Evolutionary conservation across 1,140 invertebrate species (phyloP), one percentile per base, ranked within the genome.

Genomic region (Musca domestica): DNA sequence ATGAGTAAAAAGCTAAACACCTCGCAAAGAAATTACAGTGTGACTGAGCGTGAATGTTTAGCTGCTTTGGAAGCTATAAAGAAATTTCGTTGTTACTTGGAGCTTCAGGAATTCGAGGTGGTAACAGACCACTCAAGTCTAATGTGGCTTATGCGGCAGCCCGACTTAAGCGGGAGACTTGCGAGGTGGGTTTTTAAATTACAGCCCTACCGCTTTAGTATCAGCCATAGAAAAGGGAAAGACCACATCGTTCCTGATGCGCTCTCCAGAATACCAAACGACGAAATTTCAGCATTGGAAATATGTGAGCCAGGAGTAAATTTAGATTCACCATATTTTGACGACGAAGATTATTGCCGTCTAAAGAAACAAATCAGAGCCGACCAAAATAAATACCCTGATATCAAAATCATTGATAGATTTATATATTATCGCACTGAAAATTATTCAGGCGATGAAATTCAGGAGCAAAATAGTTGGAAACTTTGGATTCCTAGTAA

Each of bases 11-110:
- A 68, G 46, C 7, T 68, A 30, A 65, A 51, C n/a, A 41, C 48
- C 2, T 41, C 56, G 4, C 64, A 64, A 63, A 23, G 64, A 2
- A 71, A 71, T 48, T 69, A 66, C 23, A 71, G 52, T 10, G 70
- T 69, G 0, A 69, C 70, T 7, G 64, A 69, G 49, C 51, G 64
- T 12, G 67, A 67, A 20, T 70, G 66, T 48, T 61, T 70, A 23
- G 69, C 69, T 3, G 69, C 58, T 14, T 30, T 71, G 22, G 63
- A 48, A 34, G 70, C 64, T 2, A 69, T 70, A 12, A 56, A 66
- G 30, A 74, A 83, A 56, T 85, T 84, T 69, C 51, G 76, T 25
- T 71, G 75, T 4, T 87, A 83, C 48, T 34, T 85, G 23, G 75
- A 82, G 25, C 76, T 69, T 76, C 67, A 71, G 19, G 71, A 70